Percentiles rank a stretch among this genome's conserved stretches.
phyloP scores from a whole-genome alignment of 1,140 invertebrate genomes.

The Aleiodes sp. region DNA sequence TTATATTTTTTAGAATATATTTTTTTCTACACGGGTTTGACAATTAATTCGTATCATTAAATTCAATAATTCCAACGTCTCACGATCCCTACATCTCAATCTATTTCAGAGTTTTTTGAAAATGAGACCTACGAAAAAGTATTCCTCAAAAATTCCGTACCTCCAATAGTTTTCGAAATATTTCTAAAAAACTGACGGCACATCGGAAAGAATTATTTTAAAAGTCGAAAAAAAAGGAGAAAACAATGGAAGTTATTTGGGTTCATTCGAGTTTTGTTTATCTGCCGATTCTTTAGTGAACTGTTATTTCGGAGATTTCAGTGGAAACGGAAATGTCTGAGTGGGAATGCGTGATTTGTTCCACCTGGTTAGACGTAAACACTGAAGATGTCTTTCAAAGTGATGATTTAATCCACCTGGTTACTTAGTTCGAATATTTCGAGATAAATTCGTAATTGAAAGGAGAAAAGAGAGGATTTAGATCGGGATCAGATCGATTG shows the following conservation, averaged over 20 bases:
- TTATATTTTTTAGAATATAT: too few species aligned
- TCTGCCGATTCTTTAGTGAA: background rate
- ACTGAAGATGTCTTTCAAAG: slow-evolving; percentile 43
- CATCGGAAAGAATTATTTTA: background rate
- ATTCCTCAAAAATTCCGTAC: background rate
- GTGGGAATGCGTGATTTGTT: slow-evolving; percentile 49
- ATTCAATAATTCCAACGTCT: too few species aligned
- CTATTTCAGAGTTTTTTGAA: too few species aligned
- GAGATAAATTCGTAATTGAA: slow-evolving; percentile 9
- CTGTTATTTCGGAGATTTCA: slow-evolving; percentile 23
- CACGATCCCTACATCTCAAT: too few species aligned
- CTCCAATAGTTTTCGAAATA: slow-evolving; percentile 38
- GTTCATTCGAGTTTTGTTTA: background rate
- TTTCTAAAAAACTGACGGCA: background rate
- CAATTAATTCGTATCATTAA: too few species aligned
- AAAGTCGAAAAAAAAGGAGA: background rate
- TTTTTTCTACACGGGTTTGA: too few species aligned
- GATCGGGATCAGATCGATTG: slow-evolving; percentile 19
- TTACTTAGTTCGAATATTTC: slow-evolving; percentile 40
- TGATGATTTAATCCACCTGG: slow-evolving; percentile 56
- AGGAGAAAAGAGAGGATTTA: slow-evolving; percentile 31
- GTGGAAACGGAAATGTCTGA: slow-evolving; percentile 44
- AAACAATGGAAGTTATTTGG: slow-evolving; percentile 7
- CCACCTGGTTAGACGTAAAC: slow-evolving; percentile 61
- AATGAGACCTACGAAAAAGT: too few species aligned